Base-by-base conservation (phyloP, 1,140 invertebrate species). In the Galleria mellonella region DNA sequence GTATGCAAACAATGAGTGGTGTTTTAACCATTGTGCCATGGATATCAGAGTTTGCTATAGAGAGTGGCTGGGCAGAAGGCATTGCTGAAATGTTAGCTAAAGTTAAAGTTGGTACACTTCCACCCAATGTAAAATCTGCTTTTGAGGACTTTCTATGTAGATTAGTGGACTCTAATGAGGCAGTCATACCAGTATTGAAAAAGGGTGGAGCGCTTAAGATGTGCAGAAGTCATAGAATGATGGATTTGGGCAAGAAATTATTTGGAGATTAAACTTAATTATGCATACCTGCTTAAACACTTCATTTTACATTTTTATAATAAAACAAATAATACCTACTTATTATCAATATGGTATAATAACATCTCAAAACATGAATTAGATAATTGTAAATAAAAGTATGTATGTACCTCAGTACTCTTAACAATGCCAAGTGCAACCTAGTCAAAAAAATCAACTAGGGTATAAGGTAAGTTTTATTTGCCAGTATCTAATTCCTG, bases 31-130 rank as follows among this genome's bases (percentile, higher is more conserved):
- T 92, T 35, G 90, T 96, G 36, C 94, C 95, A 1, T 97, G 95
- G 95, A 91, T 97, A 11, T 94, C 94, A 0, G 94, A 96, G 62
- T 97, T 97, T 83, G 92, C 93, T 0, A 91, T 96, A 47, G 95
- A 97, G 60, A 96, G 94, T 68, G 95, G 95, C n/a, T 97, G 95
- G 94, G 92, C 93, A 0, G 91, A 95, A 70, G 94, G 94, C 9
- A 96, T 96, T 47, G 88, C 96, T 15, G 91, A 92, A 53, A 93
- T 92, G 40, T 86, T 97, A 30, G 90, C 90, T 37, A 93, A 94
- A 85, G 94, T 96, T 0, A 94, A 93, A 76, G 89, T 93, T 55
- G 94, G 94, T 32, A 91, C 92, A 9, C 81, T 97, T 14, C 92
- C 93, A 9, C 89, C 92, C 0, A 95, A 94, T 70, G 92, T 95